Percentiles rank a stretch among this genome's conserved stretches.
Evolutionary conservation across 1,140 invertebrate species (phyloP).

Genomic region (Drusus annulatus): DNA sequence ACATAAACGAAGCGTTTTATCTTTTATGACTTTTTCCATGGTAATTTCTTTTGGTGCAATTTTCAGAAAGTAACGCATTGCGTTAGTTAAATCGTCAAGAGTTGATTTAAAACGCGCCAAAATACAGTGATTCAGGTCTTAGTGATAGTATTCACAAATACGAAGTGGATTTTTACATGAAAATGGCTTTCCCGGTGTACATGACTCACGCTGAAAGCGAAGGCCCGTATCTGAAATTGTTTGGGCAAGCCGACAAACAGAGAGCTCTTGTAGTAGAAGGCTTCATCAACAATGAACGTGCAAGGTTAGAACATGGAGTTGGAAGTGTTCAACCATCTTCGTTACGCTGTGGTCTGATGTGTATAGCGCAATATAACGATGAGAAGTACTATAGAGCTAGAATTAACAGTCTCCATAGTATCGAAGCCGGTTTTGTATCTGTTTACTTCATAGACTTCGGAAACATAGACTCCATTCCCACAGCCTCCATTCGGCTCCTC

Average conservation of each 20-base stretch:
- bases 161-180: conserved; percentile 21
- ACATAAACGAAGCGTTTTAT: no score
- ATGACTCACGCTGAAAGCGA: conserved; percentile 79
- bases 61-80: no score
- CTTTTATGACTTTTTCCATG: no score
- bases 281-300: conserved; percentile 67
- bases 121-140: background rate
- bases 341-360: conserved; percentile 71
- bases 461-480: conserved; percentile 73
- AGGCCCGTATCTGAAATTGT: conserved; percentile 77
- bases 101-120: no score
- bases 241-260: conserved; percentile 70
- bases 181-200: conserved; percentile 64
- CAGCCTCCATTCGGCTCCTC: conserved; percentile 72
- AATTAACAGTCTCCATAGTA: conserved; percentile 68
- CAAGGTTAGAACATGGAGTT: conserved; percentile 68
- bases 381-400: conserved; percentile 76
- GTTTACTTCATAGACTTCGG: conserved; percentile 83
- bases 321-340: conserved; percentile 62
- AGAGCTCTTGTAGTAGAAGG: conserved; percentile 73
- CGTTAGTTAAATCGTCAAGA: no score
- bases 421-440: conserved; percentile 69
- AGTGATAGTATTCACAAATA: background rate
- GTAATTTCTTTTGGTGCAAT: no score
- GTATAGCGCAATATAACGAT: conserved; percentile 78